Conservation (phyloP, 2,113 vertebrate species). For the Desmodus rotundus region DNA sequence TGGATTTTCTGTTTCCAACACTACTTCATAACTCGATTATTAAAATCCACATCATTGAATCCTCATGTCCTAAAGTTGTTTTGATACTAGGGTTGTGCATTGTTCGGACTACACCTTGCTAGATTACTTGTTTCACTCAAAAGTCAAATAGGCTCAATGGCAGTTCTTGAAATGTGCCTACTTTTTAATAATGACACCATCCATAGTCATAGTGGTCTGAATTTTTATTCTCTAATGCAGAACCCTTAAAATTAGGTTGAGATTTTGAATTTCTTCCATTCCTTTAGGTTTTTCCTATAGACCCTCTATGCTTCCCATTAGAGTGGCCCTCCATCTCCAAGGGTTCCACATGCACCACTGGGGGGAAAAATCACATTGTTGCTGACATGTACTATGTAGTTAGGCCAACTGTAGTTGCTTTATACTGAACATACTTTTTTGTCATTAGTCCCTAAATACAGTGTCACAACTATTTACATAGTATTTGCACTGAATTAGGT, state of each 20-base stretch:
- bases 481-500: neutral
- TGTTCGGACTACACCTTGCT: conserved; percentile 53
- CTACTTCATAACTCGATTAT: conserved; percentile 60
- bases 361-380: no score
- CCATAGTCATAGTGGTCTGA: neutral
- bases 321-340: neutral
- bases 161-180: neutral
- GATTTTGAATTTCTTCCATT: conserved; percentile 51
- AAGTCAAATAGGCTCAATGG: conserved; percentile 19
- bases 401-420: neutral
- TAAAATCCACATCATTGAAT: conserved; percentile 31
- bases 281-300: neutral
- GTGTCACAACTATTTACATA: neutral
- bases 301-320: neutral
- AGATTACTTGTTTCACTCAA: conserved; percentile 61
- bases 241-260: conserved; percentile 30
- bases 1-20: conserved; percentile 32
- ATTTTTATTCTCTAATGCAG: conserved; percentile 55
- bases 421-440: neutral
- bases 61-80: conserved; percentile 71
- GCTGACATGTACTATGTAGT: neutral
- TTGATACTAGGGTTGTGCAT: conserved; percentile 64
- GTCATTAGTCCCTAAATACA: neutral
- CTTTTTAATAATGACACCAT: conserved; percentile 51
- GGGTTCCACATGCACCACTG: no score